phyloP scores from a whole-genome alignment of 2,113 vertebrate species.

The Bos indicus region DNA sequence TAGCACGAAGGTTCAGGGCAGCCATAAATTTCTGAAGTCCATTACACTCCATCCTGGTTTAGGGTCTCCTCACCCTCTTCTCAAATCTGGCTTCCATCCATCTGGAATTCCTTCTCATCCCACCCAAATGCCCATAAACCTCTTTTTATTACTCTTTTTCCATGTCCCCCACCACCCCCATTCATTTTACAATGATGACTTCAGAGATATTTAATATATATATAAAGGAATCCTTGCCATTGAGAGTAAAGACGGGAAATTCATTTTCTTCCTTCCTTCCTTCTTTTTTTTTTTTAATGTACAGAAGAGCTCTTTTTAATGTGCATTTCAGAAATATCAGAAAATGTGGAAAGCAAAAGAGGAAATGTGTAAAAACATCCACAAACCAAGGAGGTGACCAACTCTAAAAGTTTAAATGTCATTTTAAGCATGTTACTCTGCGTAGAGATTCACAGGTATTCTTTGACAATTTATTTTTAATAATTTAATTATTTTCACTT shows the following conservation, averaged over 20 bases:
- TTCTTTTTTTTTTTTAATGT: neutral
- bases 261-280: neutral
- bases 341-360: neutral
- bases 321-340: neutral
- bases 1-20: accelerated
- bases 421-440: neutral
- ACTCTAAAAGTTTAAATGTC: neutral
- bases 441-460: too few species aligned
- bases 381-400: neutral
- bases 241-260: neutral
- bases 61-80: neutral
- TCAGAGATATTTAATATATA: neutral
- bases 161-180: neutral
- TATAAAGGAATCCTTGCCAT: neutral
- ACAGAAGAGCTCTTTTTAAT: neutral
- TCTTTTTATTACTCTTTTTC: slow-evolving; percentile 5
- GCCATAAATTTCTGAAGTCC: neutral
- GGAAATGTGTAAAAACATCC: neutral
- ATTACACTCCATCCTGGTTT: neutral
- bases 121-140: slow-evolving; percentile 18
- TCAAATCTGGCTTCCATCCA: neutral
- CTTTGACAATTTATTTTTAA: neutral
- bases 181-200: neutral
- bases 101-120: neutral
- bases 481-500: neutral